Evolutionary conservation across 2,113 vertebrate genomes (phyloP).

Genomic region (Litocranius walleri): DNA sequence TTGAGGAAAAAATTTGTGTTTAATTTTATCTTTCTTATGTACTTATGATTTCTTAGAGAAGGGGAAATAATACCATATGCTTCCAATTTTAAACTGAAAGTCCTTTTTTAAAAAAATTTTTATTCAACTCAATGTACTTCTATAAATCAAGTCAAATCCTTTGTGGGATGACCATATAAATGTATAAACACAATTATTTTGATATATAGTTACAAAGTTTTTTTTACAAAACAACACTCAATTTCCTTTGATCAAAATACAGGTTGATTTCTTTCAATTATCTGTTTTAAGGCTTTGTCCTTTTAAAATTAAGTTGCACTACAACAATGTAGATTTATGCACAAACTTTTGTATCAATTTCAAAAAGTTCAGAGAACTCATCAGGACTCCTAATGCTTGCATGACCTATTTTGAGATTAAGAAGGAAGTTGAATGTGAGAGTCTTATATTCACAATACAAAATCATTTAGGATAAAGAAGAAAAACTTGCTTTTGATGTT

Average conservation of each 20-base stretch:
- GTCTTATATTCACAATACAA: background rate
- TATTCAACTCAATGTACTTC: background rate
- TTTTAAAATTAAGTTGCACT: background rate
- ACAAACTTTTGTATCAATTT: background rate
- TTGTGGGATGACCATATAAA: background rate
- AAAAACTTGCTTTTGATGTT: background rate
- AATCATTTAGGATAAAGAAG: background rate
- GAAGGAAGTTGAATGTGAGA: background rate
- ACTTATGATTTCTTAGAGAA: background rate
- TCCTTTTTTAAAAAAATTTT: background rate
- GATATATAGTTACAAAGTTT: background rate
- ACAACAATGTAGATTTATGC: background rate
- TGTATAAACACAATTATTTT: background rate
- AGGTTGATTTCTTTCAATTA: background rate
- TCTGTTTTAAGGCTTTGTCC: background rate
- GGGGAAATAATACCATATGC: background rate
- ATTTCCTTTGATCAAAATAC: background rate
- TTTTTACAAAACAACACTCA: background rate
- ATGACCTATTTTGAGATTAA: background rate
- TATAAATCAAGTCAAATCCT: background rate
- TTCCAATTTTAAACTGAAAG: background rate
- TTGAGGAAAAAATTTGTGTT: background rate
- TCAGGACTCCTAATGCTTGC: background rate
- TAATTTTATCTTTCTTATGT: background rate
- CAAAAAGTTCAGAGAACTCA: background rate